phyloP scores from a whole-genome alignment of 2,888 invertebrate species.

The Slavum lentiscoides region DNA sequence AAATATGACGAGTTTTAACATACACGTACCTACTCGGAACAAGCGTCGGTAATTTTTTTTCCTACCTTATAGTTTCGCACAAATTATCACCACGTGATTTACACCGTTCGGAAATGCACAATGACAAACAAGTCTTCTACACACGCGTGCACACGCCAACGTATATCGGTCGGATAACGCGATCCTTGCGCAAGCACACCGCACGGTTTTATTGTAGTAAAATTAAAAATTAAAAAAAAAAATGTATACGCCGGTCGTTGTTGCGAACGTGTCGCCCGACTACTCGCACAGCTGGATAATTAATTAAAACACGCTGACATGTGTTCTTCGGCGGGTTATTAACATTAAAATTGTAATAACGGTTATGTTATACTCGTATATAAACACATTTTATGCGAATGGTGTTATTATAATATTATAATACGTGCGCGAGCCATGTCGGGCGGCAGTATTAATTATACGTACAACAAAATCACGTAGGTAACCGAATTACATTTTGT shows the following conservation, averaged over 20 bases:
- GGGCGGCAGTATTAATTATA: not conserved
- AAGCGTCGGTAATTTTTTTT: not conserved
- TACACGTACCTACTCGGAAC: not conserved
- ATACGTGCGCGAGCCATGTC: not conserved
- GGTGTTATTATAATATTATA: not conserved
- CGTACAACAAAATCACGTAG: no score
- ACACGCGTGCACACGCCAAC: not conserved
- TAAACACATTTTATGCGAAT: not conserved
- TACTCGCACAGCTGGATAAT: slow-evolving; percentile 45
- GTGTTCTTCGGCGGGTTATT: slow-evolving; percentile 41
- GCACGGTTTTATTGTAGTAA: slow-evolving; percentile 1
- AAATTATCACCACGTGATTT: slow-evolving; percentile 10
- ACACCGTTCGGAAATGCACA: slow-evolving; percentile 23
- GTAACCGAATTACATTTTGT: not conserved
- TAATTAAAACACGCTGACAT: slow-evolving; percentile 46
- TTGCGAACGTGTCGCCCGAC: not conserved
- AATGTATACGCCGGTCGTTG: not conserved
- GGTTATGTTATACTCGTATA: not conserved
- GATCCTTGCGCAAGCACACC: not conserved
- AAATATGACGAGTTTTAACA: not conserved
- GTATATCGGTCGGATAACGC: not conserved
- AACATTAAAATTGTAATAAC: slow-evolving; percentile 34
- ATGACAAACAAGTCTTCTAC: slow-evolving; percentile 30
- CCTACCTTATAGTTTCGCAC: not conserved
- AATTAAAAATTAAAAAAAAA: no score